Conservation (phyloP, 1,140 invertebrate genomes). For the Cecropterus lyciades region DNA sequence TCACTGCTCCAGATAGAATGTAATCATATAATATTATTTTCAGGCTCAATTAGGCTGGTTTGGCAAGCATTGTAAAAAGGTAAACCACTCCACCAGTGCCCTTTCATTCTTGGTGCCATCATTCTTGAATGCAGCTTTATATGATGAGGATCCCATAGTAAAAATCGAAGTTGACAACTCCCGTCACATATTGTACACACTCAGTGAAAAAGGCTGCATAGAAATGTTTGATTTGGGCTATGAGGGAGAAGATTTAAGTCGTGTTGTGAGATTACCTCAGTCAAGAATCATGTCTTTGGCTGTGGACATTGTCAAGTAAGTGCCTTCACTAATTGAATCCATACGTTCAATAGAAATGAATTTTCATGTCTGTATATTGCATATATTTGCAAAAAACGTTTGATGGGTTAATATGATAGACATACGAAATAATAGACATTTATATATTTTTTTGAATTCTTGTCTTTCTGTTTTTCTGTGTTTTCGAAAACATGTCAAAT, state of each 20-base stretch:
- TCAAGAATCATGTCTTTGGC: slow-evolving; percentile 91
- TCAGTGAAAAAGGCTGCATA: slow-evolving; percentile 92
- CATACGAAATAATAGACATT: no score
- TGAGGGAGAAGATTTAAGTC: slow-evolving; percentile 89
- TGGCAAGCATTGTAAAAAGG: slow-evolving; percentile 96
- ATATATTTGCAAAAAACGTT: no score
- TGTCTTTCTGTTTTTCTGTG: no score
- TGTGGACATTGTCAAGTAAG: slow-evolving; percentile 91
- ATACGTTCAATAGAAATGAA: no score
- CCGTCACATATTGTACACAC: slow-evolving; percentile 95
- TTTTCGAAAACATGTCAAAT: no score
- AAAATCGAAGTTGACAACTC: slow-evolving; percentile 96
- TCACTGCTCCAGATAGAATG: no score
- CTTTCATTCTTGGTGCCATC: slow-evolving; percentile 95
- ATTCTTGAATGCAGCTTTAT: slow-evolving; percentile 93
- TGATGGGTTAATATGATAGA: no score
- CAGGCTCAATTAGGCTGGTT: slow-evolving; percentile 95
- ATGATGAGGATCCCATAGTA: slow-evolving; percentile 94
- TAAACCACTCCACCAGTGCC: slow-evolving; percentile 96
- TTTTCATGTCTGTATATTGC: no score
- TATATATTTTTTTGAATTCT: no score
- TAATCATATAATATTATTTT: slow-evolving; percentile 42
- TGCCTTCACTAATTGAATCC: no score
- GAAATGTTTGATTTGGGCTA: slow-evolving; percentile 95
- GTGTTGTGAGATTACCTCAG: slow-evolving; percentile 91